These are phyloP conservation scores for Apogon talboti DNA, from an alignment of 2,797 vertebrate species.

Conservation along the genomic window DNA sequence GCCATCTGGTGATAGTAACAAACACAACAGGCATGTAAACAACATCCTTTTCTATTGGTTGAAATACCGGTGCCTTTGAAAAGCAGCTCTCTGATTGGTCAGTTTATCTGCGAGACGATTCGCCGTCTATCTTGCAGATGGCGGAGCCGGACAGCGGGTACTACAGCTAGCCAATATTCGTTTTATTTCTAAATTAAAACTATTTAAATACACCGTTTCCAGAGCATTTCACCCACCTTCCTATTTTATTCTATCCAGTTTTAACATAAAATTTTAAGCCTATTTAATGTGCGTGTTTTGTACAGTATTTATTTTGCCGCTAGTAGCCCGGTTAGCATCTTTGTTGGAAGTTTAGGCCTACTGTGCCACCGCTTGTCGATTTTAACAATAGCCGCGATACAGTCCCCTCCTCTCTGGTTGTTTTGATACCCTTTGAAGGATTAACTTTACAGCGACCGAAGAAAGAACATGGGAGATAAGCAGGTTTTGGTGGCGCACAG, in stretches of 20 bases:
- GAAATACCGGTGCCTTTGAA: conserved; percentile 60
- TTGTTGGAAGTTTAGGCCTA: conserved; percentile 81
- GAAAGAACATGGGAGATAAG: conserved; percentile 51
- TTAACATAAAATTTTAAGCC: conserved; percentile 27
- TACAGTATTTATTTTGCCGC: conserved; percentile 75
- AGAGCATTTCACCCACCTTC: conserved; percentile 29
- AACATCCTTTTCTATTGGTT: conserved; percentile 67
- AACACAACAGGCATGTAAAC: background rate
- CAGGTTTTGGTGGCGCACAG: conserved; percentile 36
- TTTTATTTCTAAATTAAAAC: conserved; percentile 82
- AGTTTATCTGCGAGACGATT: conserved; percentile 45
- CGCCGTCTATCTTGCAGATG: conserved; percentile 72
- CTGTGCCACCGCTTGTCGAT: conserved; percentile 78
- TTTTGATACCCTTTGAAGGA: conserved; percentile 48
- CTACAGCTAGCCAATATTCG: conserved; percentile 64
- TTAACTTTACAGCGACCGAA: conserved; percentile 9
- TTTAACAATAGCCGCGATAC: conserved; percentile 86
- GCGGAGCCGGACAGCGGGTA: conserved; percentile 75
- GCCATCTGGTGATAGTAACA: conserved; percentile 57
- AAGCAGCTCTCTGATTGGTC: conserved; percentile 78
- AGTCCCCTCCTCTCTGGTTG: conserved; percentile 47
- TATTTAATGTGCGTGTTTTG: conserved; percentile 57
- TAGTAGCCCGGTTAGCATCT: conserved; percentile 76
- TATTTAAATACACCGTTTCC: conserved; percentile 58
- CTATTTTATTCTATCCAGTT: conserved; percentile 15